Evolutionary conservation across 2,888 invertebrate genomes (phyloP).

Genomic region (Tipula unca): DNA sequence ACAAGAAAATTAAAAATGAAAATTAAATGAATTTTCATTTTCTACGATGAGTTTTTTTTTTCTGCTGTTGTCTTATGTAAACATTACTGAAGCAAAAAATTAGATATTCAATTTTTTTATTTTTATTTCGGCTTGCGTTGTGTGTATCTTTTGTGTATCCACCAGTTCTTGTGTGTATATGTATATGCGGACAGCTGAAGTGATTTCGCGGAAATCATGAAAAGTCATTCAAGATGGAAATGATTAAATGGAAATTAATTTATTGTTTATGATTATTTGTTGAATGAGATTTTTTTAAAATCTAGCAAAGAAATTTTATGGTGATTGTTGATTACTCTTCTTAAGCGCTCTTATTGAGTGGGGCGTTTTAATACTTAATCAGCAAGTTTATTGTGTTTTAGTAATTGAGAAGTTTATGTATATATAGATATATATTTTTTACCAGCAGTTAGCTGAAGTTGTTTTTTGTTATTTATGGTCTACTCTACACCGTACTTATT

Average conservation of each 20-base stretch:
- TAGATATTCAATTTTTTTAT: not conserved
- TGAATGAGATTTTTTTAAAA: not conserved
- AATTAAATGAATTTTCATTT: not conserved
- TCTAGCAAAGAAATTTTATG: not conserved
- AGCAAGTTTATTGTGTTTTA: no score
- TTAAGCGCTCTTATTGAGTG: not conserved
- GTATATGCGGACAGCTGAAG: not conserved
- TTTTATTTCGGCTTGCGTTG: not conserved
- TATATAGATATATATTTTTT: no score
- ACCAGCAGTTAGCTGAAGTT: no score
- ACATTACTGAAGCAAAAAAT: conserved; percentile 2
- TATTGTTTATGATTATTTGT: not conserved
- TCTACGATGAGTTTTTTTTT: not conserved
- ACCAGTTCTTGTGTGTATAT: not conserved
- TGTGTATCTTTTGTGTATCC: not conserved
- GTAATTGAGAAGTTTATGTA: no score
- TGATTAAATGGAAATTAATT: not conserved
- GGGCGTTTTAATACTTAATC: not conserved
- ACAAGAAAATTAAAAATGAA: conserved; percentile 14
- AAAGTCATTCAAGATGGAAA: not conserved
- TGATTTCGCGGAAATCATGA: not conserved
- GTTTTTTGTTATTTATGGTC: no score
- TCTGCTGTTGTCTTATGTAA: not conserved
- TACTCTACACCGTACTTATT: not conserved
- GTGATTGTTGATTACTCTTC: not conserved